Evolutionary conservation across 2,888 invertebrate species (phyloP), one percentile per base, ranked within the genome.

Genomic region (Zootermopsis nevadensis): DNA sequence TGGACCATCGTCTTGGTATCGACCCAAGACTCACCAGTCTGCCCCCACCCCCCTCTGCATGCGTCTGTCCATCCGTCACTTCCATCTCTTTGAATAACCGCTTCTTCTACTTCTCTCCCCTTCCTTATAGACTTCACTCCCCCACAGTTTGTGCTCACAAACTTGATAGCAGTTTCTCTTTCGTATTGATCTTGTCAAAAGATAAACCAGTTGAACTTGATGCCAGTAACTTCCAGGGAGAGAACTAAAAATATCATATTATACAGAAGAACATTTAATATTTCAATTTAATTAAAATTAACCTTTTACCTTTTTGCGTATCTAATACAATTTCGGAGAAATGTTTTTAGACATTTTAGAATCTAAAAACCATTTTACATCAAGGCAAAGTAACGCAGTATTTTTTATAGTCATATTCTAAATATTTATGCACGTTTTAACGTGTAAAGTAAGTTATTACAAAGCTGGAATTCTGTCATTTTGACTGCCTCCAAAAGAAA

Each of bases 41-140:
- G 55, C 53, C 55, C 24, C 24, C 53, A 30, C 77, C 53, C 27
- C 33, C 35, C 60, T 33, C 55, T 33, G 60, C 55, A n/a, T 30
- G 10, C 67, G 69, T 15, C 55, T 31, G 77, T 77, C 79, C 79
- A 66, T 79, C 79, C 79, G 79, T 79, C 79, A 79, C 66, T 79
- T 48, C 35, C 79, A 79, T 79, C 79, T 79, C 79, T 79, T 79
- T 79, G 79, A 79, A 79, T 79, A 79, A 60, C 60, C 79, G 35
- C 79, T 79, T 79, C 79, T 66, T 79, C 79, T 66, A 77, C 35
- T 74, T 74, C 74, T 38, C 74, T 38, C 74, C 77, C 53, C 77
- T 53, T 77, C 77, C 77, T 79, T 79, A 79, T 35, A 79, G 60
- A 79, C 30, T 66, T 74, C 24, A 4, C 74, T 24, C 74, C 38